Conservation (phyloP, 2,113 vertebrate genomes). For the Glaucidium brasilianum region DNA sequence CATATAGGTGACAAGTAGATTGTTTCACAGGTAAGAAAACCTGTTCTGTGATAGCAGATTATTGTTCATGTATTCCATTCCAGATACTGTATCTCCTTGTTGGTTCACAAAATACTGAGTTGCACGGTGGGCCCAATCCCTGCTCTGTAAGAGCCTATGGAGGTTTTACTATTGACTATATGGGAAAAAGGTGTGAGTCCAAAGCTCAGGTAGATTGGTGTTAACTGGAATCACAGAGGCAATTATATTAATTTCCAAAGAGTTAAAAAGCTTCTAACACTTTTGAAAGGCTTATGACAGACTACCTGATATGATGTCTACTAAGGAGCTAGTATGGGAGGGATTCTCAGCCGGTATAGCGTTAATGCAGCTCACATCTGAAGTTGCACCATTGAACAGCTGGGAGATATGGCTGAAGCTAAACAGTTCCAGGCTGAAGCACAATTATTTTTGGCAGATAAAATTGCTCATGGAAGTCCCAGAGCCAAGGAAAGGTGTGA, state of each 20-base stretch:
- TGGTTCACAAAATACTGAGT: not conserved
- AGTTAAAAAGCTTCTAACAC: not conserved
- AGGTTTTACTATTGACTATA: not conserved
- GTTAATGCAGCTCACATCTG: not conserved
- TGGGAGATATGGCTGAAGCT: not conserved
- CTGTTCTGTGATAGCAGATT: not conserved
- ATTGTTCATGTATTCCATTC: not conserved
- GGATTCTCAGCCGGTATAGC: not conserved
- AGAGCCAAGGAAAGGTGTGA: not conserved
- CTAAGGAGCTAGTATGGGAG: not conserved
- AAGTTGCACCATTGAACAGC: not conserved
- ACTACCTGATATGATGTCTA: not conserved
- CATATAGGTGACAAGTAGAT: not conserved
- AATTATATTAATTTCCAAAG: not conserved
- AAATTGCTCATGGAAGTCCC: not conserved
- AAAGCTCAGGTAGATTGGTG: not conserved
- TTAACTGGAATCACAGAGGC: not conserved
- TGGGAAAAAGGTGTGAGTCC: not conserved
- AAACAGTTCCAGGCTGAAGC: not conserved
- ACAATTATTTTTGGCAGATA: not conserved
- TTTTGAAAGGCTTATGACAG: not conserved
- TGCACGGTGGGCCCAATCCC: not conserved
- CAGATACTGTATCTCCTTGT: not conserved
- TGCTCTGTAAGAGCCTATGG: not conserved
- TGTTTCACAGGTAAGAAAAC: not conserved